Evolutionary conservation across 2,888 invertebrate species (phyloP).

Genomic region (Pterostichus niger): DNA sequence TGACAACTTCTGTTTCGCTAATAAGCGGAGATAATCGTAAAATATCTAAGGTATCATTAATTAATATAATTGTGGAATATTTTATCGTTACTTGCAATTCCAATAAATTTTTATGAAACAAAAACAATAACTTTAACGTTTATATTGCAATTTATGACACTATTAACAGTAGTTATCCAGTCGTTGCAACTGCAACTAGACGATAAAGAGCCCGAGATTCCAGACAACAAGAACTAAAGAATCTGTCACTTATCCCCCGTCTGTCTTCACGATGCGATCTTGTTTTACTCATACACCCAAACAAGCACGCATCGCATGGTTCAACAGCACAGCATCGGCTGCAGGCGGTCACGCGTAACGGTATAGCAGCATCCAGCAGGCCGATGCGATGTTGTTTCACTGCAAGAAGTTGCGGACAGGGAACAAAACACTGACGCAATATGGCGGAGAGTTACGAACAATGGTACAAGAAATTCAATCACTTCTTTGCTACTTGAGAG

Average conservation of each 20-base stretch:
- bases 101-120: constrained; percentile 11
- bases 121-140: constrained; percentile 12
- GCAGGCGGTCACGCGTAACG: constrained; percentile 52
- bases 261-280: constrained; percentile 40
- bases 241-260: constrained; percentile 15
- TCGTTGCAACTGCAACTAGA: neutral
- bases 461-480: too few species aligned
- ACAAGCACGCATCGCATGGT: constrained; percentile 27
- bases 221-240: constrained; percentile 25
- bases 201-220: neutral
- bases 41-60: neutral
- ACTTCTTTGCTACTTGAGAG: too few species aligned
- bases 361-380: constrained; percentile 42
- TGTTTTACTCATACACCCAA: constrained; percentile 22
- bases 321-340: constrained; percentile 43
- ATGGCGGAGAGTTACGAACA: neutral
- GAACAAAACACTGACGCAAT: constrained; percentile 39
- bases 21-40: too few species aligned
- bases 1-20: too few species aligned
- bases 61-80: constrained; percentile 11
- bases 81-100: neutral
- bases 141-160: constrained; percentile 25
- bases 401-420: neutral
- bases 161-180: constrained; percentile 28
- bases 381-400: constrained; percentile 12